These are phyloP conservation scores for Platerodrilus igneus DNA, from an alignment of 2,888 invertebrate genomes.

Conservation along the genomic window DNA sequence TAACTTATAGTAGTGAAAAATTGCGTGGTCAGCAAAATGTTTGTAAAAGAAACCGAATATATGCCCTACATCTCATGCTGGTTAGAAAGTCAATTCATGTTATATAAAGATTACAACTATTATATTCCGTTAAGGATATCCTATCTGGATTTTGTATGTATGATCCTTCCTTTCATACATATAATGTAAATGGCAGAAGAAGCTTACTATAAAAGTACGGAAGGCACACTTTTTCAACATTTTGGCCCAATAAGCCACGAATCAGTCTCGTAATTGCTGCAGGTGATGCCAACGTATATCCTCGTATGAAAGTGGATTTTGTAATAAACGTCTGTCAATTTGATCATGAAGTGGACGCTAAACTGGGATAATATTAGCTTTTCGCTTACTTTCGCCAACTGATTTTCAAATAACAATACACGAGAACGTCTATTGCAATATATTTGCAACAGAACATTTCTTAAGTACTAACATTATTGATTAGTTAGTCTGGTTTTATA, in stretches of 20 bases:
- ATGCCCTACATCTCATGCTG: too few species aligned
- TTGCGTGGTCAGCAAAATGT: too few species aligned
- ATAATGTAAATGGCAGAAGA: slow-evolving; percentile 24
- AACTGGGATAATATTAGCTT: slow-evolving; percentile 19
- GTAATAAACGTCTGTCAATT: slow-evolving; percentile 26
- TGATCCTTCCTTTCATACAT: slow-evolving; percentile 35
- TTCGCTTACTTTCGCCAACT: slow-evolving; percentile 29
- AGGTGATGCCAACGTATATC: slow-evolving; percentile 17
- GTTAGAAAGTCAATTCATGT: slow-evolving; percentile 19
- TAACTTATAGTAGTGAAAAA: too few species aligned
- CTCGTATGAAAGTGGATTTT: slow-evolving; percentile 24
- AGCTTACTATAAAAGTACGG: slow-evolving; percentile 21
- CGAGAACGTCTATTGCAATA: too few species aligned
- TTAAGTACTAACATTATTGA: too few species aligned
- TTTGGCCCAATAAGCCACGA: slow-evolving; percentile 21
- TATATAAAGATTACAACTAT: slow-evolving; percentile 31
- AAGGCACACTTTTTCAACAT: slow-evolving; percentile 21
- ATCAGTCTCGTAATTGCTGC: slow-evolving; percentile 15
- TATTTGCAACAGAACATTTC: too few species aligned
- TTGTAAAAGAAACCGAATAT: too few species aligned
- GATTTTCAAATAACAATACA: too few species aligned
- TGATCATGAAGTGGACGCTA: slow-evolving; percentile 17
- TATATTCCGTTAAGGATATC: slow-evolving; percentile 35
- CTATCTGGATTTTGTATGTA: slow-evolving; percentile 36
- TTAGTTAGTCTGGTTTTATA: too few species aligned